Evolutionary conservation across 2,113 vertebrate genomes (phyloP).

Genomic region (Zingel zingel): DNA sequence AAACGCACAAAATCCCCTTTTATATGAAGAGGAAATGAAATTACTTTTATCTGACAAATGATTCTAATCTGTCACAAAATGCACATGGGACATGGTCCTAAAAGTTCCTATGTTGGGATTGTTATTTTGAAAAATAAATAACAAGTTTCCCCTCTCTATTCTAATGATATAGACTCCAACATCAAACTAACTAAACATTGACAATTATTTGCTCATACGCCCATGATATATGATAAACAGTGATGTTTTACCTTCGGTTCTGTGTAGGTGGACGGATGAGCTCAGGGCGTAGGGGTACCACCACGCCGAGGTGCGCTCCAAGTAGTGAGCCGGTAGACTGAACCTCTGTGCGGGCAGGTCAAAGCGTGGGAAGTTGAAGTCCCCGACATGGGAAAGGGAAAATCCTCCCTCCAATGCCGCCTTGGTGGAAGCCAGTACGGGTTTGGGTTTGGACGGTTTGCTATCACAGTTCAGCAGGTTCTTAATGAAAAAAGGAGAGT

Average conservation of each 20-base stretch:
- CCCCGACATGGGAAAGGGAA: slow-evolving; percentile 92
- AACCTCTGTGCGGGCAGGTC: slow-evolving; percentile 95
- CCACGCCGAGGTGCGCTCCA: slow-evolving; percentile 95
- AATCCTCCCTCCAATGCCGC: slow-evolving; percentile 90
- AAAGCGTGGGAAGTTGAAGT: slow-evolving; percentile 94
- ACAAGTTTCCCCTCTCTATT: not conserved
- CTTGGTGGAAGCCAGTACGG: slow-evolving; percentile 89
- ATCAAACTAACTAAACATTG: not conserved
- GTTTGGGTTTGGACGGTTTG: slow-evolving; percentile 89
- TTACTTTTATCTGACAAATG: not conserved
- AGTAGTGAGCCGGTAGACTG: slow-evolving; percentile 93
- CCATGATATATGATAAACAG: not conserved
- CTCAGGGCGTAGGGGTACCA: slow-evolving; percentile 96
- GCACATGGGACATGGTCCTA: not conserved
- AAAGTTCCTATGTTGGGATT: not conserved
- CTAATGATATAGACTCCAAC: not conserved
- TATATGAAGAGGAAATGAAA: not conserved
- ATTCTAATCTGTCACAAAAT: not conserved
- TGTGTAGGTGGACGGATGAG: slow-evolving; percentile 90
- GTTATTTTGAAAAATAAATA: not conserved
- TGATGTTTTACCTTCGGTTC: slow-evolving; percentile 88
- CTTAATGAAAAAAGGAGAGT: slow-evolving; percentile 97
- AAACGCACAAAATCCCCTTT: slow-evolving; percentile 16
- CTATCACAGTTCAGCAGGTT: slow-evolving; percentile 95
- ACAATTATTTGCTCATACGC: too few species aligned